Conservation (phyloP, 2,888 invertebrate species). For the Cremastinae sp. region DNA sequence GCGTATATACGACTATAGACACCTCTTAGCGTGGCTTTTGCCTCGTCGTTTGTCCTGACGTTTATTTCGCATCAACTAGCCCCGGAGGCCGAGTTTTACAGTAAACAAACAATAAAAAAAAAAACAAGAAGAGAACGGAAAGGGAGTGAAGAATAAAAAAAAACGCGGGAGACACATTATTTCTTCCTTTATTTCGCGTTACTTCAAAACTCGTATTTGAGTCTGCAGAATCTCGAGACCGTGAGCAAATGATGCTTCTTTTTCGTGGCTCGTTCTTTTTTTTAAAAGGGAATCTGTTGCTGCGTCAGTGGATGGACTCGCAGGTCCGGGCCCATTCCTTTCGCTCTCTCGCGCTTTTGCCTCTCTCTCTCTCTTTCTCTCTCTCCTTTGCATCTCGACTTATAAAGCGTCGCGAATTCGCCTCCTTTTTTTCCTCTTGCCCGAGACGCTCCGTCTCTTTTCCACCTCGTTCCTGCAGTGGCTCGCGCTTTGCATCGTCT, state of each 20-base stretch:
- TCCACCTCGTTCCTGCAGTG: constrained; percentile 23
- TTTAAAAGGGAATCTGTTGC: constrained; percentile 73
- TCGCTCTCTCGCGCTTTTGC: constrained; percentile 28
- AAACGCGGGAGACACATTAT: neutral
- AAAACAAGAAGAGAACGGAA: neutral
- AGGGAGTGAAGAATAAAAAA: neutral
- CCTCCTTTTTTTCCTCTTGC: constrained; percentile 10
- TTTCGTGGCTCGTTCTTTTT: constrained; percentile 15
- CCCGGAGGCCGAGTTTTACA: constrained; percentile 2
- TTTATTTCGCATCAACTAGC: constrained; percentile 49
- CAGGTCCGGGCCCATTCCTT: constrained; percentile 51
- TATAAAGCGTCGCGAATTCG: constrained; percentile 40
- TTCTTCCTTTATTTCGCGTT: constrained; percentile 44
- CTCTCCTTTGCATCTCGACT: constrained; percentile 29
- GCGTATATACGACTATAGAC: constrained; percentile 7
- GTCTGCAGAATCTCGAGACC: constrained; percentile 34
- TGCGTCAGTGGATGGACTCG: constrained; percentile 68
- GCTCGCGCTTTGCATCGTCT: constrained; percentile 40
- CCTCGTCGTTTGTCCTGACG: constrained; percentile 41
- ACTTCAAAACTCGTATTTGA: constrained; percentile 27
- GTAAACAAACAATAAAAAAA: constrained; percentile 39
- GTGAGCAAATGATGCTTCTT: constrained; percentile 37
- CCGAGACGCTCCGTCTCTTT: constrained; percentile 45
- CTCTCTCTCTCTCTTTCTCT: constrained; percentile 32
- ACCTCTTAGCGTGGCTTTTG: constrained; percentile 31